These are phyloP conservation scores for Helicoverpa assulta DNA, from an alignment of 2,888 invertebrate species.

Conservation along the genomic window DNA sequence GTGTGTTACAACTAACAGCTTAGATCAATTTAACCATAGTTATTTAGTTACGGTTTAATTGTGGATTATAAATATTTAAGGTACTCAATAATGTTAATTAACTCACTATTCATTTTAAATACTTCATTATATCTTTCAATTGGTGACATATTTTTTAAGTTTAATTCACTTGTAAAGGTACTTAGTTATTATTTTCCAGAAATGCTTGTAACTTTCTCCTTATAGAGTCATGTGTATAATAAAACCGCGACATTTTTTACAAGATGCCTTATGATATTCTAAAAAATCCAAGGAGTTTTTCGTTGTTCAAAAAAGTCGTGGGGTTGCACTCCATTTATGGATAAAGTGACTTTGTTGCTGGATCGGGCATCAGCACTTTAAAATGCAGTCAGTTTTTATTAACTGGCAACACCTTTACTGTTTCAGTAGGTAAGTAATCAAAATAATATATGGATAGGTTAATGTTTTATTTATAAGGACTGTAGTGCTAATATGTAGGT, in stretches of 20 bases:
- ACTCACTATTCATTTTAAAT: background rate
- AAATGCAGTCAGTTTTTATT: constrained; percentile 48
- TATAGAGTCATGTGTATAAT: constrained; percentile 75
- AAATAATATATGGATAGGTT: constrained; percentile 40
- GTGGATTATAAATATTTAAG: background rate
- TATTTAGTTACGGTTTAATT: background rate
- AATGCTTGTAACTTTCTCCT: constrained; percentile 68
- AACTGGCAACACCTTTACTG: constrained; percentile 51
- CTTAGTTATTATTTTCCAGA: too few relatives aligned
- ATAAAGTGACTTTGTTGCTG: constrained; percentile 52
- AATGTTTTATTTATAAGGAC: constrained; percentile 46
- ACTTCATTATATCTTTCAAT: too few relatives aligned
- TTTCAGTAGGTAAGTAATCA: constrained; percentile 54
- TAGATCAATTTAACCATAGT: background rate
- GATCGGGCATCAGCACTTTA: constrained; percentile 51
- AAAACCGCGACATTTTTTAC: constrained; percentile 81
- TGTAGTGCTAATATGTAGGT: constrained; percentile 8
- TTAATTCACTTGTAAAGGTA: too few relatives aligned
- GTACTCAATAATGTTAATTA: background rate
- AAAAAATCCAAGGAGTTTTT: constrained; percentile 79
- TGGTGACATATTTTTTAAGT: too few relatives aligned
- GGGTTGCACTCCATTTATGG: constrained; percentile 67
- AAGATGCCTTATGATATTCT: constrained; percentile 78
- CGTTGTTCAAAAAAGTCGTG: constrained; percentile 75
- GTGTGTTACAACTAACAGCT: constrained; percentile 24